Evolutionary conservation across 2,797 vertebrate genomes (phyloP).

Genomic region (Picus viridis): DNA sequence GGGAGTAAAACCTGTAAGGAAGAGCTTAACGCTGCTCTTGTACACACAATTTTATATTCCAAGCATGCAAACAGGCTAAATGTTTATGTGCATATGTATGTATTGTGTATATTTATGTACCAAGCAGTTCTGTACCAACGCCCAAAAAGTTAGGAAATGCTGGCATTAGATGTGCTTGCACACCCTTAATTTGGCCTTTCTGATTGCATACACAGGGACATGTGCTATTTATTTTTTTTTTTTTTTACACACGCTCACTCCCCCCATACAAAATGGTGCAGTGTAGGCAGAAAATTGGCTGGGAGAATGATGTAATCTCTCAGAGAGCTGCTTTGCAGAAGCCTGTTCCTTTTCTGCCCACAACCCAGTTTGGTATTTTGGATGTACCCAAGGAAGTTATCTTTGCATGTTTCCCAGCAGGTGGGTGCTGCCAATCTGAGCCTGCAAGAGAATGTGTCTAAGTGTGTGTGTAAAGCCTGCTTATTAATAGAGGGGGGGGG

Average conservation of each 20-base stretch:
- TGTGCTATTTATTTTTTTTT: neutral
- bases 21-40: neutral
- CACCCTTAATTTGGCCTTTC: neutral
- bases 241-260: neutral
- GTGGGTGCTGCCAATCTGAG: constrained; percentile 55
- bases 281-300: constrained; percentile 59
- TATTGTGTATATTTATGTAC: neutral
- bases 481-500: neutral
- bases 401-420: constrained; percentile 40
- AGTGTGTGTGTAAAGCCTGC: neutral
- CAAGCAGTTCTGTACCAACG: neutral
- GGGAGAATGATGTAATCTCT: constrained; percentile 52
- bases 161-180: neutral
- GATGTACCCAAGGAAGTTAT: constrained; percentile 55
- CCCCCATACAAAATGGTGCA: constrained; percentile 46
- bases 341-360: constrained; percentile 28
- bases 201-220: neutral
- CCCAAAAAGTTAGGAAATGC: neutral
- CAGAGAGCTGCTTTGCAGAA: constrained; percentile 39
- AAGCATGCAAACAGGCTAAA: constrained; percentile 7
- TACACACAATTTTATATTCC: neutral
- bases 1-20: neutral
- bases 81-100: neutral
- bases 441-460: neutral
- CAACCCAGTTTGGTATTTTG: constrained; percentile 45